Evolutionary conservation across 2,797 vertebrate genomes (phyloP).

Genomic region (Falco rusticolus): DNA sequence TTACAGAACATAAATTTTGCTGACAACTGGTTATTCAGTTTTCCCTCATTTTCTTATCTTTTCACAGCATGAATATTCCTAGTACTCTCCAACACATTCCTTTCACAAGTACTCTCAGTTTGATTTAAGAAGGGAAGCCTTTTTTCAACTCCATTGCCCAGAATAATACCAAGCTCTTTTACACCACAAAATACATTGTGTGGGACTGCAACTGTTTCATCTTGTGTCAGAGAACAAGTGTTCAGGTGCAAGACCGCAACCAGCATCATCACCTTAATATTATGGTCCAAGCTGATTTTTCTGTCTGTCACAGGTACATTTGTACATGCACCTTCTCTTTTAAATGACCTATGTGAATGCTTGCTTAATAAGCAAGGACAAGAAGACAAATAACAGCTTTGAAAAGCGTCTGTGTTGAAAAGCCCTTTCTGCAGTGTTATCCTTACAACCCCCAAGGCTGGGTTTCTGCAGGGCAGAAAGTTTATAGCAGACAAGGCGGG

Average conservation of each 20-base stretch:
- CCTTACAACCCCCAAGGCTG: not conserved
- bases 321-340: not conserved
- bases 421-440: not conserved
- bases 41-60: not conserved
- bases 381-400: not conserved
- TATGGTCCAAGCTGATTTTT: not conserved
- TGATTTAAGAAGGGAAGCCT: not conserved
- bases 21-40: not conserved
- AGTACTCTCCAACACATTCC: not conserved
- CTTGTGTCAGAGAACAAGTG: not conserved
- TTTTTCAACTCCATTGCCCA: not conserved
- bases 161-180: not conserved
- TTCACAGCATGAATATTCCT: not conserved
- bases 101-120: slow-evolving; percentile 7
- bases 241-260: not conserved
- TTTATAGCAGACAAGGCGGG: not conserved
- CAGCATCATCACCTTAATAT: not conserved
- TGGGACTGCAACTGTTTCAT: not conserved
- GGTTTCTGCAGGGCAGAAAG: not conserved
- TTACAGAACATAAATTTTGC: not conserved
- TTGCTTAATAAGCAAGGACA: not conserved
- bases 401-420: not conserved
- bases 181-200: not conserved
- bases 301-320: not conserved
- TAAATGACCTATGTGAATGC: not conserved